Percentiles rank a stretch among this genome's conserved stretches.
These are phyloP conservation scores for Micromys minutus DNA, from an alignment of 2,113 vertebrate genomes.

Conservation along the genomic window DNA sequence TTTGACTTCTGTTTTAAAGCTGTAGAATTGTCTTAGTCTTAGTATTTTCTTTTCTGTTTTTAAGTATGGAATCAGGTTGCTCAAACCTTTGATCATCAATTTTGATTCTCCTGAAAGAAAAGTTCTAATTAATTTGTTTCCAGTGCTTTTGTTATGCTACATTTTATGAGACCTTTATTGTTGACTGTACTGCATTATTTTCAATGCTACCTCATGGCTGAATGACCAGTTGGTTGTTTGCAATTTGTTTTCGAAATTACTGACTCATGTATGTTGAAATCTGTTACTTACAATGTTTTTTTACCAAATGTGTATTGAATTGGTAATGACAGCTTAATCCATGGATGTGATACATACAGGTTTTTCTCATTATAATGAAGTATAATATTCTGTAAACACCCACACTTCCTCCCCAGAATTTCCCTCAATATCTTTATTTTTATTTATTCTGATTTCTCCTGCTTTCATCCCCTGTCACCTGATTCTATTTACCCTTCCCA, in stretches of 20 bases:
- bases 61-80: background rate
- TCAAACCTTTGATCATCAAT: background rate
- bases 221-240: background rate
- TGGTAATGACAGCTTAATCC: background rate
- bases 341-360: background rate
- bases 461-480: background rate
- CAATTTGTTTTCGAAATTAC: background rate
- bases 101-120: background rate
- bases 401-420: background rate
- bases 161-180: background rate
- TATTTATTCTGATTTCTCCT: background rate
- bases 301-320: background rate
- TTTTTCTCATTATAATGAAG: background rate
- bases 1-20: background rate
- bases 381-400: background rate
- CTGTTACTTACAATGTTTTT: background rate
- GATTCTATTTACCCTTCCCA: background rate
- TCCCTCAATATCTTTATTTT: background rate
- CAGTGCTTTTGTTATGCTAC: background rate
- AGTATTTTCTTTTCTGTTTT: background rate
- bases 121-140: background rate
- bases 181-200: background rate
- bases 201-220: background rate
- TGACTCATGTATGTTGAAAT: background rate
- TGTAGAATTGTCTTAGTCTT: background rate